These are phyloP conservation scores for Ascaphus truei DNA, from an alignment of 2,113 vertebrate species.

Conservation along the genomic window DNA sequence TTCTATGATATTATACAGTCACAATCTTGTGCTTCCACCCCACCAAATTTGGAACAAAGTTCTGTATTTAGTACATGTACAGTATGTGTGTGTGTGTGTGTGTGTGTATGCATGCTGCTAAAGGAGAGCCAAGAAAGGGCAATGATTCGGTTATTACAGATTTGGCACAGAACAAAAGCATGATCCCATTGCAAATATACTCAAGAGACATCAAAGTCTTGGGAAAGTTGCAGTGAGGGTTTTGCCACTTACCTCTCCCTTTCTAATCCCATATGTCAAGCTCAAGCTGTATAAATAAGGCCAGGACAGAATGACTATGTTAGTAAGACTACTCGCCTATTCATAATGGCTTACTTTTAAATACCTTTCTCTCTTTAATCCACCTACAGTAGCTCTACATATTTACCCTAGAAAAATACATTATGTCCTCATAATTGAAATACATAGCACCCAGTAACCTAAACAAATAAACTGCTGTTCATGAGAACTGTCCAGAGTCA, in stretches of 20 bases:
- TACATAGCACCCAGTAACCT: background rate
- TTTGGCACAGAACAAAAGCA: constrained; percentile 27
- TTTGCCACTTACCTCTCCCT: constrained; percentile 27
- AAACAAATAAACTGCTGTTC: background rate
- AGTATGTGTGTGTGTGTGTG: background rate
- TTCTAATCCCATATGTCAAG: constrained; percentile 23
- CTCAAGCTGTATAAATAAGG: constrained; percentile 31
- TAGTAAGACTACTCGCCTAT: background rate
- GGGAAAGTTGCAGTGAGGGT: background rate
- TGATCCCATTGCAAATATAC: constrained; percentile 8
- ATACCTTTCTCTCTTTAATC: background rate
- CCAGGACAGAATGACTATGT: constrained; percentile 10
- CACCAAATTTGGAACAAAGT: background rate
- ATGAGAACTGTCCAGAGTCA: background rate
- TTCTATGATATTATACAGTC: no score
- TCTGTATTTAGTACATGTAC: background rate
- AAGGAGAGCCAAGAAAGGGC: background rate
- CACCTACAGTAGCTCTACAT: constrained; percentile 8
- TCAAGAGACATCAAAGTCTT: constrained; percentile 12
- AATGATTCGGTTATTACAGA: constrained; percentile 31
- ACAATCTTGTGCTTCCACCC: background rate
- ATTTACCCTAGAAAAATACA: constrained; percentile 20
- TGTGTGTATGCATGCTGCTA: background rate
- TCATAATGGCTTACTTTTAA: background rate
- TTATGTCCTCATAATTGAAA: constrained; percentile 12